These are phyloP conservation scores for Urocynchramus pylzowi DNA, from an alignment of 2,113 vertebrate genomes.

Conservation along the genomic window DNA sequence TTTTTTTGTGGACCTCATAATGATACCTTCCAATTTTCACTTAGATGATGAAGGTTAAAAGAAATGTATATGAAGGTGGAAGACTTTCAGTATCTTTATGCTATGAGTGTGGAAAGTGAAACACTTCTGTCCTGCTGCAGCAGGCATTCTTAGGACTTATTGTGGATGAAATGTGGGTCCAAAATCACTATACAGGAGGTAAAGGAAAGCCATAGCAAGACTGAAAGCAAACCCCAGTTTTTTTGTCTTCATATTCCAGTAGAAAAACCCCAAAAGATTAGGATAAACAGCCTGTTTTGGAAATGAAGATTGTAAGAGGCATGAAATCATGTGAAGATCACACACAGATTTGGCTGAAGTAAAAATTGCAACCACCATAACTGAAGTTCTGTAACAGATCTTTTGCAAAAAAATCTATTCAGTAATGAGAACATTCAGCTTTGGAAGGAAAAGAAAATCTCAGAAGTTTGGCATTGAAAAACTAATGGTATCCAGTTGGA, in stretches of 20 bases:
- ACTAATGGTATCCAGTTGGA: background rate
- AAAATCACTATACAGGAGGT: background rate
- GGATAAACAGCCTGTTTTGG: background rate
- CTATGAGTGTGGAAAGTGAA: background rate
- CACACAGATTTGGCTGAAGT: background rate
- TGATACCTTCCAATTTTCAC: background rate
- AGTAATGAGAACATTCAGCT: background rate
- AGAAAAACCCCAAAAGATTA: background rate
- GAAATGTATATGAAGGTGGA: background rate
- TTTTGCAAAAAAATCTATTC: background rate
- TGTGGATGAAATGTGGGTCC: background rate
- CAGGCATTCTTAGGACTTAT: background rate
- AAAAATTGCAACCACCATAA: background rate
- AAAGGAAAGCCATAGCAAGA: background rate
- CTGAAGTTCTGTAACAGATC: background rate
- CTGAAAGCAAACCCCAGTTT: background rate
- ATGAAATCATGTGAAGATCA: background rate
- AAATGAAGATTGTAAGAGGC: background rate
- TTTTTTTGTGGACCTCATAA: background rate
- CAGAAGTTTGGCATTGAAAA: background rate
- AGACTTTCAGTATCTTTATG: background rate
- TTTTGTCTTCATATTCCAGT: background rate
- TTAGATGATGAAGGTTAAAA: background rate
- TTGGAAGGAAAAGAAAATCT: background rate
- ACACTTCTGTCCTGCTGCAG: background rate